These are phyloP conservation scores for Cochlearius cochlearius DNA, from an alignment of 2,113 vertebrate genomes.

Conservation along the genomic window DNA sequence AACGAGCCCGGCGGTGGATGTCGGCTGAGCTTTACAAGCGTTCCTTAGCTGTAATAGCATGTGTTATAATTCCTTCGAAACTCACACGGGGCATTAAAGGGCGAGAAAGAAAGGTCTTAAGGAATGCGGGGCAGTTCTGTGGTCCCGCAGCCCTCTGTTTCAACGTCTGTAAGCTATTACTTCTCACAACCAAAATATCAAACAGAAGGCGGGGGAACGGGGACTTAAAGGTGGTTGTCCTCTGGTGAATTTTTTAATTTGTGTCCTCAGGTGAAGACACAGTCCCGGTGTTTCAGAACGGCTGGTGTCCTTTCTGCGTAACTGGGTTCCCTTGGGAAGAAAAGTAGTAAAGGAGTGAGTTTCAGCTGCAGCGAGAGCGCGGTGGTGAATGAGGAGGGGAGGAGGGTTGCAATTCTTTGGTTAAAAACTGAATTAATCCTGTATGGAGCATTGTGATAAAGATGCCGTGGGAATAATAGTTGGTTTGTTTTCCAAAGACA, in stretches of 20 bases:
- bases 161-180: rapidly evolving
- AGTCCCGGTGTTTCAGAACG: rapidly evolving
- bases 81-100: rapidly evolving
- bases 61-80: background rate
- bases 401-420: background rate
- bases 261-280: background rate
- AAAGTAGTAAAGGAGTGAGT: background rate
- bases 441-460: background rate
- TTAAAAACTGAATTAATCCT: background rate
- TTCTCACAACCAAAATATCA: background rate
- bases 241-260: background rate
- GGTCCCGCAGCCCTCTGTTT: background rate
- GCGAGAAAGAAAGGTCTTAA: background rate
- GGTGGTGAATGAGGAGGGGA: background rate
- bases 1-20: rapidly evolving
- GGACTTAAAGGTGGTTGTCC: background rate
- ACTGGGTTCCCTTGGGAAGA: background rate
- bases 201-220: background rate
- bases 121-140: rapidly evolving
- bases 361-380: background rate
- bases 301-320: rapidly evolving
- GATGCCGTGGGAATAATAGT: background rate
- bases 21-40: background rate
- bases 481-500: conserved; percentile 19
- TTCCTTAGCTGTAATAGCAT: background rate